Percentiles rank a stretch among this genome's conserved stretches.
phyloP scores from a whole-genome alignment of 2,797 vertebrate species.

The Hydrophis major region DNA sequence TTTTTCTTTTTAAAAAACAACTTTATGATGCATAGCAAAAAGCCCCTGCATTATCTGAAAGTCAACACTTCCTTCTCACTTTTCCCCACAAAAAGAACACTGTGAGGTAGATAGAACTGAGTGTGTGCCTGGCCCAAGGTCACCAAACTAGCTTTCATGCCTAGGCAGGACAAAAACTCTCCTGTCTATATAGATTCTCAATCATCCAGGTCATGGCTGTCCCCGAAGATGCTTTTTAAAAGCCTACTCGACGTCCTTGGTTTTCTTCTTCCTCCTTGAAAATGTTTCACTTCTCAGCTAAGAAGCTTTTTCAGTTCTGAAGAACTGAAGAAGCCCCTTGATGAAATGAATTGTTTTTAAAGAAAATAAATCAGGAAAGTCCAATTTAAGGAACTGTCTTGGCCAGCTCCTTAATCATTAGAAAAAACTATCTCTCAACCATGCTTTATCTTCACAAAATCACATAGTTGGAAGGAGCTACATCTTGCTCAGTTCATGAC shows the following conservation, averaged over 20 bases:
- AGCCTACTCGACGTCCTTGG: neutral
- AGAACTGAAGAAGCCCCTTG: neutral
- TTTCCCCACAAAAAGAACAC: neutral
- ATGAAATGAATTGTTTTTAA: neutral
- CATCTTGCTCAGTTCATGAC: neutral
- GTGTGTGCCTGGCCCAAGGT: neutral
- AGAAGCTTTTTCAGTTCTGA: neutral
- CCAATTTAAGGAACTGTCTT: neutral
- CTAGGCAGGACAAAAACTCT: neutral
- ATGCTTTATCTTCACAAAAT: neutral
- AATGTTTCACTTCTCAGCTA: neutral
- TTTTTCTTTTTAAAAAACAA: neutral
- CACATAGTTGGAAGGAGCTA: neutral
- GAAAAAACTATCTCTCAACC: neutral
- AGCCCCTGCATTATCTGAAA: neutral
- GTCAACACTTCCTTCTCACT: neutral
- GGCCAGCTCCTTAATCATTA: neutral
- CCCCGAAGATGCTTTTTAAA: neutral
- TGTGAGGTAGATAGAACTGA: neutral
- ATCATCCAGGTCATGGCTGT: neutral
- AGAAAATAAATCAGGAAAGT: neutral
- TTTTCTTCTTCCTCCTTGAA: neutral
- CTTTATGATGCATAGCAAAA: neutral
- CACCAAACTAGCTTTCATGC: neutral
- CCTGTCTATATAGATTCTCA: neutral